Percentiles rank a stretch among this genome's conserved stretches.
phyloP scores from a whole-genome alignment of 2,888 invertebrate species.

The Tetranychus truncatus region DNA sequence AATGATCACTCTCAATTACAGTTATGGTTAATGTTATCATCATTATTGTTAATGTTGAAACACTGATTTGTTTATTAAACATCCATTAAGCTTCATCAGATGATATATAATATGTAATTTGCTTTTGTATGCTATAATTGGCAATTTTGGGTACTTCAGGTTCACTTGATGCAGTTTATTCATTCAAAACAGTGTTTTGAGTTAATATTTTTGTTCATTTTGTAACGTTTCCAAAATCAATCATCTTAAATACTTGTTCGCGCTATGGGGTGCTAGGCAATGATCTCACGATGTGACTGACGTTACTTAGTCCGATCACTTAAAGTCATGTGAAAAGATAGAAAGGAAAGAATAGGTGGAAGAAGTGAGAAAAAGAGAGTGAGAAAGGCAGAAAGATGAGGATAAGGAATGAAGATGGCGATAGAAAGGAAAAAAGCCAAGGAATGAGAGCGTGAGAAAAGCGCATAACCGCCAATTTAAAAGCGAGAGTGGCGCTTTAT shows the following conservation, averaged over 20 bases:
- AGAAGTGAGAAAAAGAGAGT: background rate
- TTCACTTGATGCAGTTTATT: too few relatives aligned
- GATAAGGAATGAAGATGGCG: background rate
- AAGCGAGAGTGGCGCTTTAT: background rate
- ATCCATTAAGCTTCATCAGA: too few relatives aligned
- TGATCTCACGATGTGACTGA: background rate
- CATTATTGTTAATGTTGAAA: too few relatives aligned
- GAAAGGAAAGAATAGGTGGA: background rate
- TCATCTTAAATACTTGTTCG: background rate
- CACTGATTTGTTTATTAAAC: too few relatives aligned
- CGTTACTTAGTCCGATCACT: background rate
- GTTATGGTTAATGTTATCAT: too few relatives aligned
- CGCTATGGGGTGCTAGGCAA: background rate
- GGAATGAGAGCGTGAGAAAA: background rate
- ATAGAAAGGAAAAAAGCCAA: background rate
- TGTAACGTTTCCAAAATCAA: background rate
- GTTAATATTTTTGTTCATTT: too few relatives aligned
- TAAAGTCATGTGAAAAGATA: conserved; percentile 3
- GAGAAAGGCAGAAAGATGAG: background rate
- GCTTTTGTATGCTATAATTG: too few relatives aligned
- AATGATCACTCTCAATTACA: too few relatives aligned
- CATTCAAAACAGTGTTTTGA: too few relatives aligned
- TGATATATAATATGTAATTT: too few relatives aligned
- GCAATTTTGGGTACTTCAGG: too few relatives aligned
- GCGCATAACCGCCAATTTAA: conserved; percentile 6